Evolutionary conservation across 2,113 vertebrate genomes (phyloP), one percentile per base, ranked within the genome.

Genomic region (Platycercus adscitus): DNA sequence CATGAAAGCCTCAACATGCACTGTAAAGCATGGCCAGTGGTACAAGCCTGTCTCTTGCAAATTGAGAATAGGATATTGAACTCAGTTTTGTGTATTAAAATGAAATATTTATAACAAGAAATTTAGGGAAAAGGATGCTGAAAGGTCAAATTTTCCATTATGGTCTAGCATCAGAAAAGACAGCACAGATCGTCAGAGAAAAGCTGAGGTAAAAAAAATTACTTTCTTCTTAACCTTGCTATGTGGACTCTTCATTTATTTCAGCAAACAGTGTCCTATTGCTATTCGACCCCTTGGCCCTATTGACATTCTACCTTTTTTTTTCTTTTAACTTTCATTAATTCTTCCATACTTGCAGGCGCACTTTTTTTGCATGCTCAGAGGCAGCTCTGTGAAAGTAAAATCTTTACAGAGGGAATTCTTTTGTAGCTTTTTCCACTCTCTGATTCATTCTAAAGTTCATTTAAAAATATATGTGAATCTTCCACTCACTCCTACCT

Each of bases 121-220:
- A 71, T 93, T 93, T 83, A 47, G 43, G 86, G 43, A 28, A 94
- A 86, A 84, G 21, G 29, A 70, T 93, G 15, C 81, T 83, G 43
- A 96, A 96, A 96, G 92, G 88, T 96, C 90, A 96, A 31, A 39
- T 86, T 94, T 96, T 89, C 53, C 85, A 96, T 96, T 96, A 90
- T 44, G 23, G 18, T 73, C 29, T 75, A 55, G 55, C 46, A 91
- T 52, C 76, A 88, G 39, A 93, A 91, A 93, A 64, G 79, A 90
- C 75, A 88, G 35, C 55, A 78, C n/a, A 71, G 60, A 88, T 83
- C 91, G 88, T 88, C 75, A 94, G 81, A 81, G 78, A 85, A 91
- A 46, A 88, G 63, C 71, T 91, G 35, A 90, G 17, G 64, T 83
- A 94, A 88, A 93, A 93, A 88, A 77, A 80, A 64, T 14, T 55